Evolutionary conservation across 2,113 vertebrate genomes (phyloP), one percentile per base, ranked within the genome.

Genomic region (Urocynchramus pylzowi): DNA sequence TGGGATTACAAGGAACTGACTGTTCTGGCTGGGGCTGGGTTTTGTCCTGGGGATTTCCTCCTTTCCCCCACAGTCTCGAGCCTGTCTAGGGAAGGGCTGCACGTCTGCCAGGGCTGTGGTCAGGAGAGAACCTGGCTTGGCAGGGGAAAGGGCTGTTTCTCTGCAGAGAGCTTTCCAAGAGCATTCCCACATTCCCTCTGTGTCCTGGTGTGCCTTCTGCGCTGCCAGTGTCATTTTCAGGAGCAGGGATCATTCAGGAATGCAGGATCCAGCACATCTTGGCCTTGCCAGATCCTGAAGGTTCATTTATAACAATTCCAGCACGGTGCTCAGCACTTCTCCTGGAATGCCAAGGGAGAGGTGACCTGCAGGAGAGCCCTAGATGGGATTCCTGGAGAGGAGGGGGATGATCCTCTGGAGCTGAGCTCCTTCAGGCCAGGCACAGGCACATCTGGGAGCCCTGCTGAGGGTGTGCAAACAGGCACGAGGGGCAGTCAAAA

Each of bases 381-480:
- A 21, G 37, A 22, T 49, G 80, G 93, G 70, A 82, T 91, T 91
- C 90, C 92, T 91, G 78, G 56, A 45, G 84, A 60, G 86, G 74
- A 70, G 89, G 26, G 59, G 69, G 52, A 28, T 13, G 79, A 64
- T 22, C 21, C 2, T 3, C 18, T 39, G 53, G 44, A 75, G 56
- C 74, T 31, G 80, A 67, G 2, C 30, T 28, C 33, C 69, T 69
- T 7, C 81, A 75, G 60, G 19, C 33, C 5, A 8, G 61, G 65
- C 73, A 19, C 35, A 9, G 54, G 57, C 81, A 63, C 74, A 61
- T 39, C 74, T 71, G 64, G 57, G 81, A 85, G 39, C 68, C 56
- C 70, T 56, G 90, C 81, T 18, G 82, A 91, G 82, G 87, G 54
- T 79, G 67, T 68, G 87, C 94, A 96, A 95, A 95, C 75, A 74